These are phyloP conservation scores for Ciconia stormi DNA, from an alignment of 2,113 vertebrate genomes.

Conservation along the genomic window DNA sequence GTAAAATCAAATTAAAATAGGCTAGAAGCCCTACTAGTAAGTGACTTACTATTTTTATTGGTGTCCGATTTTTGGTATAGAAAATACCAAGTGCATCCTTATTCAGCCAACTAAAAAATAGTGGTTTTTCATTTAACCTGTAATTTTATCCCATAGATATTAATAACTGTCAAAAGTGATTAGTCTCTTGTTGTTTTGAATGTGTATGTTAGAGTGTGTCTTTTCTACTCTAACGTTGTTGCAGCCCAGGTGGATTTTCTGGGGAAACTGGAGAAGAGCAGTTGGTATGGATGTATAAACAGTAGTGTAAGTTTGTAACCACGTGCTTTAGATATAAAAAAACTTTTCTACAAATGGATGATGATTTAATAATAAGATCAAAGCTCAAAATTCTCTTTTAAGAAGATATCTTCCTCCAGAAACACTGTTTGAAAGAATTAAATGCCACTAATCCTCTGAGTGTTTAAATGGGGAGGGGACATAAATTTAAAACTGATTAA, in stretches of 20 bases:
- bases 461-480: background rate
- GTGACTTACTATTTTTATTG: background rate
- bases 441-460: background rate
- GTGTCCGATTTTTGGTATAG: background rate
- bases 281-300: background rate
- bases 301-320: background rate
- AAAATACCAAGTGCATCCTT: background rate
- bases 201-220: background rate
- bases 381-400: background rate
- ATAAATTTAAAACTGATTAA: background rate
- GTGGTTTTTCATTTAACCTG: background rate
- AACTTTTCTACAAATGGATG: background rate
- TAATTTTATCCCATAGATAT: background rate
- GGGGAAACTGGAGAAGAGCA: background rate
- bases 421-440: background rate
- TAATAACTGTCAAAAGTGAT: background rate
- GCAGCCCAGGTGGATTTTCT: background rate
- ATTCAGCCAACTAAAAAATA: background rate
- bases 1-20: background rate
- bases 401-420: background rate
- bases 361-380: background rate
- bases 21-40: background rate
- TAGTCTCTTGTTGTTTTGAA: background rate
- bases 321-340: background rate
- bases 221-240: background rate